Percentiles rank a stretch among this genome's conserved stretches.
These are phyloP conservation scores for Coremacera marginata DNA, from an alignment of 2,888 invertebrate genomes.

Conservation along the genomic window DNA sequence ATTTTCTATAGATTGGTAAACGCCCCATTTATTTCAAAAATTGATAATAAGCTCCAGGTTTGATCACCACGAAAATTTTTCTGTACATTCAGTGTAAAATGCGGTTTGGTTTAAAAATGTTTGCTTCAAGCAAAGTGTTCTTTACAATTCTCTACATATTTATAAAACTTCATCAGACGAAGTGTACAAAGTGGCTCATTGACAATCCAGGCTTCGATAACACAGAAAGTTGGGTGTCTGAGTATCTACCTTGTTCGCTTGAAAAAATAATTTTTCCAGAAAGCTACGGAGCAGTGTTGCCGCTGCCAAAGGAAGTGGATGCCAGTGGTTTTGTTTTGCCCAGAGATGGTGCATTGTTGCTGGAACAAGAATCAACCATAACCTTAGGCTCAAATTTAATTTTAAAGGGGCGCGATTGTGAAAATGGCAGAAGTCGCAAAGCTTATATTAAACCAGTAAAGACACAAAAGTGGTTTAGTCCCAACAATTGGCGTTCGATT, in stretches of 20 bases:
- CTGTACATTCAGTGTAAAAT: not conserved
- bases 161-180: not conserved
- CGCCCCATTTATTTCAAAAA: too few relatives aligned
- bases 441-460: slow-evolving; percentile 55
- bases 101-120: slow-evolving; percentile 2
- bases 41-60: too few relatives aligned
- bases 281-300: slow-evolving; percentile 58
- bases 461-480: slow-evolving; percentile 65
- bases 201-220: slow-evolving; percentile 56
- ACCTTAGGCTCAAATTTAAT: slow-evolving; percentile 44
- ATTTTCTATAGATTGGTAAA: too few relatives aligned
- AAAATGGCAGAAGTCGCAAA: slow-evolving; percentile 49
- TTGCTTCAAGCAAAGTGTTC: not conserved
- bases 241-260: slow-evolving; percentile 58
- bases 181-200: slow-evolving; percentile 56
- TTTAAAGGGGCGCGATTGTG: slow-evolving; percentile 50
- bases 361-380: slow-evolving; percentile 57
- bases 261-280: slow-evolving; percentile 65
- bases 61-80: too few relatives aligned
- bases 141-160: not conserved
- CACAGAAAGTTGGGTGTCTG: slow-evolving; percentile 58
- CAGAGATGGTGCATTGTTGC: slow-evolving; percentile 58
- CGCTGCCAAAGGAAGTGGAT: slow-evolving; percentile 55
- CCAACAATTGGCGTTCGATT: slow-evolving; percentile 59
- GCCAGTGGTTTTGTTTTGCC: slow-evolving; percentile 60